A percentile compares a stretch with the other conserved stretches of the same genome.
Evolutionary conservation across 1,140 invertebrate genomes (phyloP).

Genomic region (Formica exsecta): DNA sequence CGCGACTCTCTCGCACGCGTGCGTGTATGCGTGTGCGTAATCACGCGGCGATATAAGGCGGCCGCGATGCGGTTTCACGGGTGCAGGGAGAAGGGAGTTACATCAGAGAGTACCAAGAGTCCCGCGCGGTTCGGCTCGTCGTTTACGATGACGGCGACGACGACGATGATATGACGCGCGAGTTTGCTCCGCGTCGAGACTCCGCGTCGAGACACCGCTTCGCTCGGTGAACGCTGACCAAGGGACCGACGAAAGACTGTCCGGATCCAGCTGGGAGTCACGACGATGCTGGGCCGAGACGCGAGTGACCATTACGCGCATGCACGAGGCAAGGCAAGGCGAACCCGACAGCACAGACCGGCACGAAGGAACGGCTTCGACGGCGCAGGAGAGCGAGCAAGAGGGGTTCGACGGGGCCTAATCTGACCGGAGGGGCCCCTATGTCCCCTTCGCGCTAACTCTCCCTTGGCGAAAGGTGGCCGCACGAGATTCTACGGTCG

Average conservation of each 20-base stretch:
- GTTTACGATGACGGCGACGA: slow-evolving; percentile 47
- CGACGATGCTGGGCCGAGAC: slow-evolving; percentile 71
- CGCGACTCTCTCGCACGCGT: slow-evolving; percentile 62
- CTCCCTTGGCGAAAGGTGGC: slow-evolving; percentile 45
- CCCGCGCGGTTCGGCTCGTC: slow-evolving; percentile 42
- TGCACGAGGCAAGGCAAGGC: slow-evolving; percentile 71
- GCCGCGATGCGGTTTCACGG: slow-evolving; percentile 70
- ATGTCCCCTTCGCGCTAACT: slow-evolving; percentile 67
- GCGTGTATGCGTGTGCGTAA: slow-evolving; percentile 55
- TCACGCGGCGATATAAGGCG: slow-evolving; percentile 67
- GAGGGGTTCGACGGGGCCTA: slow-evolving; percentile 69
- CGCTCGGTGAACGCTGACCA: slow-evolving; percentile 33
- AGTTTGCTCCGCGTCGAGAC: slow-evolving; percentile 37
- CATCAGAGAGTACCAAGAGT: slow-evolving; percentile 30
- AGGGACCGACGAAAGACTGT: slow-evolving; percentile 59
- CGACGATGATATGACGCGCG: slow-evolving; percentile 24
- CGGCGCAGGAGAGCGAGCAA: slow-evolving; percentile 67
- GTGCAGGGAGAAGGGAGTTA: slow-evolving; percentile 55
- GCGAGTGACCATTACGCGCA: slow-evolving; percentile 71
- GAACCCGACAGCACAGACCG: slow-evolving; percentile 71
- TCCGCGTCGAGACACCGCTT: slow-evolving; percentile 46
- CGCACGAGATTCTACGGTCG: not conserved
- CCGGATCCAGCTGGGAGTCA: slow-evolving; percentile 68
- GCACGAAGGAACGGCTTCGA: slow-evolving; percentile 68
- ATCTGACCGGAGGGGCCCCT: slow-evolving; percentile 73